Percentiles rank a stretch among this genome's conserved stretches.
phyloP scores from a whole-genome alignment of 2,888 invertebrate species.

The Nebria brevicollis region DNA sequence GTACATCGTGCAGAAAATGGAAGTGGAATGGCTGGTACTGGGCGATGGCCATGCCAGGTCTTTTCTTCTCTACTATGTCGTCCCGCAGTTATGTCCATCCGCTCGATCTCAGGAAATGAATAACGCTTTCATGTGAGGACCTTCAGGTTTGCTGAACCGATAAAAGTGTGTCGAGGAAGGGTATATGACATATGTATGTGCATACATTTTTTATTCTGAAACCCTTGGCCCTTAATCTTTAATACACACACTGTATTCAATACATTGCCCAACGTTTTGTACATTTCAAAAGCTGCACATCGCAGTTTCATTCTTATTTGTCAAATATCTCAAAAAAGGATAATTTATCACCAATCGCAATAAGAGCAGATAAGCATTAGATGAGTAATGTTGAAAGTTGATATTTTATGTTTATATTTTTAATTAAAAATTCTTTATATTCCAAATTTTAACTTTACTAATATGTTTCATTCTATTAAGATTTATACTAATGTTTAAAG shows the following conservation, averaged over 20 bases:
- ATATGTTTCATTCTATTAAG: too few relatives aligned
- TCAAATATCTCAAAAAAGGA: not conserved
- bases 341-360: not conserved
- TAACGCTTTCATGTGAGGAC: conserved; percentile 17
- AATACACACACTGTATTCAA: not conserved
- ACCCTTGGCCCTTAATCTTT: not conserved
- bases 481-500: too few relatives aligned
- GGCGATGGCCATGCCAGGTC: not conserved
- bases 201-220: conserved; percentile 1
- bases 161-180: not conserved
- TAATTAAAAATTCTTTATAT: too few relatives aligned
- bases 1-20: conserved; percentile 45
- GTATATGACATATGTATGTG: conserved; percentile 2
- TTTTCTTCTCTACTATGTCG: not conserved
- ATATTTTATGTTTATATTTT: too few relatives aligned
- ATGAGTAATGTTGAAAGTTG: not conserved
- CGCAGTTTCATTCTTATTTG: not conserved
- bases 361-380: not conserved
- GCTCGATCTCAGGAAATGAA: conserved; percentile 16
- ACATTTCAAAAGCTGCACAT: not conserved
- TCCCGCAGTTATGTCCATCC: conserved; percentile 16
- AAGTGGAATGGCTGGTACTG: conserved; percentile 17
- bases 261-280: not conserved
- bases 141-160: not conserved
- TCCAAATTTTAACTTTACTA: too few relatives aligned